These are phyloP conservation scores for Orthosia gracilis DNA, from an alignment of 2,888 invertebrate genomes.

Conservation along the genomic window DNA sequence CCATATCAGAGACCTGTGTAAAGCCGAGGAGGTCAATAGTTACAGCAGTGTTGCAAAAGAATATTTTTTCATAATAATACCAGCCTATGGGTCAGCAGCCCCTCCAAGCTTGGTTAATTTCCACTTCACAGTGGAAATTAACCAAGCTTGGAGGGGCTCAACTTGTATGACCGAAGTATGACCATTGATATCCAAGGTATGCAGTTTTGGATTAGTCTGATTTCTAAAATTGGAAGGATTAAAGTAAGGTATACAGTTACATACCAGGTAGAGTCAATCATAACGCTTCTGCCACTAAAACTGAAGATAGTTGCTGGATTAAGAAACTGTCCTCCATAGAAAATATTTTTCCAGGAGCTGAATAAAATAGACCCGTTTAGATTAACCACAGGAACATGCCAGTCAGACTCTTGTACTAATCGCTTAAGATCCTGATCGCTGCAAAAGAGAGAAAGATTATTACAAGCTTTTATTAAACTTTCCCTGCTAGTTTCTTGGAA, in stretches of 20 bases:
- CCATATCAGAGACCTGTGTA: background rate
- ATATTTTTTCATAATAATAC: background rate
- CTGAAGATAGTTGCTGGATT: constrained; percentile 76
- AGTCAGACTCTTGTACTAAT: constrained; percentile 52
- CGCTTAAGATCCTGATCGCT: constrained; percentile 49
- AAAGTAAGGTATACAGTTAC: constrained; percentile 33
- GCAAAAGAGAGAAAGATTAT: background rate
- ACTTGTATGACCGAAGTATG: background rate
- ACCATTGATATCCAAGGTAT: background rate
- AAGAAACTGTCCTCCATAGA: constrained; percentile 75
- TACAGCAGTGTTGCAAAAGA: background rate
- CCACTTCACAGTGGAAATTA: too few species aligned
- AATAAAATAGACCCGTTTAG: constrained; percentile 77
- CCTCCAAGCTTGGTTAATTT: too few species aligned
- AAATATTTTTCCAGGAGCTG: constrained; percentile 81
- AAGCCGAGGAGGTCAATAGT: background rate
- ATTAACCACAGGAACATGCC: constrained; percentile 78
- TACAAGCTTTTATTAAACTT: background rate
- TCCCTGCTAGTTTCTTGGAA: too few species aligned
- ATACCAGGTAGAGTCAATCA: constrained; percentile 81
- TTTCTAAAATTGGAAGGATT: background rate
- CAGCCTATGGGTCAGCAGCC: too few species aligned
- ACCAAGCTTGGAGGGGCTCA: too few species aligned
- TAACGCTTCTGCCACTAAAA: constrained; percentile 80
- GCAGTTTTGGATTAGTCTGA: background rate